These are phyloP conservation scores for Aphaenogaster ashmeadi DNA, from an alignment of 1,140 invertebrate genomes.

Conservation along the genomic window DNA sequence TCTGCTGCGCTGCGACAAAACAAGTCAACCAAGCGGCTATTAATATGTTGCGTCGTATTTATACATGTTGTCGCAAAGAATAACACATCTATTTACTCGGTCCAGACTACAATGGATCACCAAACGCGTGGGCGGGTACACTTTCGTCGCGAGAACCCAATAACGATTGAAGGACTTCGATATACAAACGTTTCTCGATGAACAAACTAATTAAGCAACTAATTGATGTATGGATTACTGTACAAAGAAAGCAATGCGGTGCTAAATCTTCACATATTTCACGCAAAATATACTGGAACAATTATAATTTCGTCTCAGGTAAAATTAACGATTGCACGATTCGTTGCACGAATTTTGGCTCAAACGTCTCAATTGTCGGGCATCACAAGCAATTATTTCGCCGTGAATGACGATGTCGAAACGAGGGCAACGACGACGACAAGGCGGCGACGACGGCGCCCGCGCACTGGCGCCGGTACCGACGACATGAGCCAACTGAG, in stretches of 20 bases:
- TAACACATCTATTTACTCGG: not conserved
- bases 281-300: not conserved
- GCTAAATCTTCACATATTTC: constrained; percentile 10
- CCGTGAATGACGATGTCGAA: constrained; percentile 27
- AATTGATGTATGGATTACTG: not conserved
- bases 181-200: not conserved
- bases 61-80: constrained; percentile 11
- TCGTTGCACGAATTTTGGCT: constrained; percentile 10
- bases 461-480: constrained; percentile 53
- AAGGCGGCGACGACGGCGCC: constrained; percentile 22
- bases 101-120: not conserved
- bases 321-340: not conserved
- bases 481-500: constrained; percentile 44
- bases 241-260: not conserved
- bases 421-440: constrained; percentile 43
- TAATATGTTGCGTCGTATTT: constrained; percentile 41
- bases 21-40: constrained; percentile 2
- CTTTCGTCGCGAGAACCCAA: not conserved
- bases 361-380: constrained; percentile 17
- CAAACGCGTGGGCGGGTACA: constrained; percentile 11
- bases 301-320: not conserved
- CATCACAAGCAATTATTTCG: constrained; percentile 47
- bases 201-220: constrained; percentile 1
- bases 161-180: not conserved
- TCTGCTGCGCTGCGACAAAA: not conserved